Conservation (phyloP, 2,113 vertebrate species). For the Monarcha castaneiventris region DNA sequence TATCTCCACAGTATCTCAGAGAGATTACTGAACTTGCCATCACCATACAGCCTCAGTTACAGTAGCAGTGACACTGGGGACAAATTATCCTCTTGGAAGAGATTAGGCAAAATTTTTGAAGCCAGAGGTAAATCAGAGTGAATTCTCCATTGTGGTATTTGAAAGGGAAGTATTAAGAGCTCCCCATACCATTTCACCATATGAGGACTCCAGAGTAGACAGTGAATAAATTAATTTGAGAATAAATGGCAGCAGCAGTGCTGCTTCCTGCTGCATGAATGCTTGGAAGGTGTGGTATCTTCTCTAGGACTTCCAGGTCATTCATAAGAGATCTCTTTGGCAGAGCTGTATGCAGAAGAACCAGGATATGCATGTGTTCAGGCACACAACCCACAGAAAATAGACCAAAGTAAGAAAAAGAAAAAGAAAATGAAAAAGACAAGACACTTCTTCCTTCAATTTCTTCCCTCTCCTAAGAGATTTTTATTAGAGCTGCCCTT, state of each 20-base stretch:
- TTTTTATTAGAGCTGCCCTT: not conserved
- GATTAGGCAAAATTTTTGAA: not conserved
- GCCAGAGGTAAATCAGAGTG: not conserved
- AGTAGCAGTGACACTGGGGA: too few species aligned
- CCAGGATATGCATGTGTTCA: fast-evolving
- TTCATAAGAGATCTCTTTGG: not conserved
- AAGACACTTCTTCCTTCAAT: not conserved
- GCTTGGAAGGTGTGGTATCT: not conserved
- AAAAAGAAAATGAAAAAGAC: not conserved
- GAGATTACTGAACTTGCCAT: not conserved
- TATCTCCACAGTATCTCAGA: not conserved
- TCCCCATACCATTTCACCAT: not conserved
- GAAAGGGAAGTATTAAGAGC: not conserved
- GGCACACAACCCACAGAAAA: not conserved
- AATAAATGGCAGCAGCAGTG: not conserved
- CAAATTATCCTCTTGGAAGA: not conserved
- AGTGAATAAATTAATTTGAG: not conserved
- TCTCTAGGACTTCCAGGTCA: not conserved
- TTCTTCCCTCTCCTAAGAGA: not conserved
- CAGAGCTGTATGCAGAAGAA: not conserved
- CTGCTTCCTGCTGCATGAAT: not conserved
- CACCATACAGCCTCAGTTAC: not conserved
- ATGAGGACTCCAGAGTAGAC: not conserved
- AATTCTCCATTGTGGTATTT: not conserved
- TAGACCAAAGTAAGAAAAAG: not conserved